These are phyloP conservation scores for Hydrochoerus hydrochaeris DNA, from an alignment of 2,113 vertebrate species.

Conservation along the genomic window DNA sequence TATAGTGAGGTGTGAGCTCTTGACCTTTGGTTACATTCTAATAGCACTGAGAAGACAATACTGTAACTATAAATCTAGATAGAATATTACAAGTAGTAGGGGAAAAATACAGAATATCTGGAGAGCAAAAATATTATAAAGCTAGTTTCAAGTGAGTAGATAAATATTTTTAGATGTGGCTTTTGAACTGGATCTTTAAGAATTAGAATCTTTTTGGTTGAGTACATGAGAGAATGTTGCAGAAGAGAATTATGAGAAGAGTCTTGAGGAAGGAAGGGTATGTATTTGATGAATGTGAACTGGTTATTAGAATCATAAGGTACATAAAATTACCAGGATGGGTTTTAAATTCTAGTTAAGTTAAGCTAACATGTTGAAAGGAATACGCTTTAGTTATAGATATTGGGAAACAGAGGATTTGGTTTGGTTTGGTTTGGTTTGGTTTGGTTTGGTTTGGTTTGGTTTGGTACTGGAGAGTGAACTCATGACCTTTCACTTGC, in stretches of 20 bases:
- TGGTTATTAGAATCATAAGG: slow-evolving; percentile 4
- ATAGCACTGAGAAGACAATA: not conserved
- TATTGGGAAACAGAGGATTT: not conserved
- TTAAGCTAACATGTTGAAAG: slow-evolving; percentile 23
- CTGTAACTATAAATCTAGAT: not conserved
- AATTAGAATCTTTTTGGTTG: not conserved
- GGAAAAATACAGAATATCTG: not conserved
- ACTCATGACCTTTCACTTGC: too few species aligned
- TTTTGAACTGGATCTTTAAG: slow-evolving; percentile 5
- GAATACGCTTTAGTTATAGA: not conserved
- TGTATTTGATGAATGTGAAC: not conserved
- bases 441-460: too few species aligned
- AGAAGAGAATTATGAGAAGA: not conserved
- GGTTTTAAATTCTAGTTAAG: not conserved
- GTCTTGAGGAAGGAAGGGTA: not conserved
- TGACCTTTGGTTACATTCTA: not conserved
- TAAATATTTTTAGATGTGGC: not conserved
- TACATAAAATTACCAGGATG: not conserved
- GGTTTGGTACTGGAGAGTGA: too few species aligned
- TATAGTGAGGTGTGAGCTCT: not conserved
- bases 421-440: too few species aligned
- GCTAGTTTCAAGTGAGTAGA: not conserved
- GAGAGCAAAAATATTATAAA: not conserved
- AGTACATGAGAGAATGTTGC: not conserved
- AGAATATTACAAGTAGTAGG: not conserved